Evolutionary conservation across 2,797 vertebrate species (phyloP).

Genomic region (Microchirus variegatus): DNA sequence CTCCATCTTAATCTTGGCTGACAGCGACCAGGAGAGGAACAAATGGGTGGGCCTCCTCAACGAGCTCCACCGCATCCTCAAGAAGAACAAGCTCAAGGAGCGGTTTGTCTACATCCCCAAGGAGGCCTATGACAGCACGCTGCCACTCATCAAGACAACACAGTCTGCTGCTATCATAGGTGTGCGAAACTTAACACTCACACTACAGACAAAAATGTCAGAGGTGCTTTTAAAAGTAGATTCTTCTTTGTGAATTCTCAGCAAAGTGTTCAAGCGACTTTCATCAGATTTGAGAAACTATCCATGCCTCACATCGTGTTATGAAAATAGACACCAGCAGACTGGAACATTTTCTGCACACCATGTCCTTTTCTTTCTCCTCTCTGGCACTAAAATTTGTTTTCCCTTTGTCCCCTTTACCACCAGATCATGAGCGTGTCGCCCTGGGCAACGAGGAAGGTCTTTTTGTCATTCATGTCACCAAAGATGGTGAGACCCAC

Average conservation of each 20-base stretch:
- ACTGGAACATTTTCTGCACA: conserved; percentile 8
- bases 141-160: conserved; percentile 97
- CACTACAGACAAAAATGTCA: too few species aligned
- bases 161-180: conserved; percentile 96
- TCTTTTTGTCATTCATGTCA: conserved; percentile 95
- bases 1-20: conserved; percentile 94
- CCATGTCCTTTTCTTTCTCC: conserved; percentile 7
- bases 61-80: conserved; percentile 95
- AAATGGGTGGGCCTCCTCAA: conserved; percentile 96
- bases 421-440: conserved; percentile 95
- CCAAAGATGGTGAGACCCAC: conserved; percentile 92
- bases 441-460: conserved; percentile 98
- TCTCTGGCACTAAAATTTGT: neutral
- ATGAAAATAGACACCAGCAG: conserved; percentile 19
- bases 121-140: conserved; percentile 96
- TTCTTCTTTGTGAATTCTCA: conserved; percentile 4
- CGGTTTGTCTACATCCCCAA: conserved; percentile 96
- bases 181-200: conserved; percentile 46
- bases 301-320: neutral
- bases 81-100: conserved; percentile 98
- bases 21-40: conserved; percentile 93
- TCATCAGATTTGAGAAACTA: neutral
- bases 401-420: conserved; percentile 4
- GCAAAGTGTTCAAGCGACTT: neutral
- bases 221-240: neutral